Base-by-base conservation (phyloP, 2,888 invertebrate genomes). In the Oligia strigilis region DNA sequence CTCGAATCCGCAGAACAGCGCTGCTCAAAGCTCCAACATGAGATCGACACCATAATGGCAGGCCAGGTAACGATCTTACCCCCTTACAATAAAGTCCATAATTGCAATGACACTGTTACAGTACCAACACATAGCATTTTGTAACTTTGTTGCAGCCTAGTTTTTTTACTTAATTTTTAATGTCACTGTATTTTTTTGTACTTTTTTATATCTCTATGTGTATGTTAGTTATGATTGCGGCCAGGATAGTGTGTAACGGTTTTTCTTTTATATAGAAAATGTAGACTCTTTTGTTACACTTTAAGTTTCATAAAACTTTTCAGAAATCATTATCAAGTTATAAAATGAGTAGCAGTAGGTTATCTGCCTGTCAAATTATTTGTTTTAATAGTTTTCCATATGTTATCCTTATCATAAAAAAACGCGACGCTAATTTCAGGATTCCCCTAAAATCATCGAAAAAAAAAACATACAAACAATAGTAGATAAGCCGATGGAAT, bases 1-100 rank as follows among this genome's bases (percentile, higher is more conserved):
- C 90, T 97, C 3, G 97, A 97, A 80, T 94, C 97, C 0, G 96
- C 97, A 0, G 95, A 97, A 75, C 94, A 93, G 80, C 91, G 97
- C 4, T 96, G 96, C 80, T 91, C 94, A 23, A 95, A 93, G 2
- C 89, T 97, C 3, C 96, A 97, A 85, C 95, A 95, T 52, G 95
- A 97, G 89, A 96, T 97, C 46, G 97, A 97, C 92, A 91, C 93
- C 82, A 94, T 96, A 82, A 94, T 93, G 89, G 94, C 95, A 0
- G 93, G 92, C 67, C 96, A 96, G 96, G 97, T 97, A 88, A 93
- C 73, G 2, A 86, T 85, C 72, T 65, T 87, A 81, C 52, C 0
- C 0, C 19, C 2, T 65, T 9, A 29, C 11, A 9, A 66, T 86
- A 87, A 19, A 69, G 78, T 84, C 65, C 43, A 83, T 74, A 74